Evolutionary conservation across 2,797 vertebrate species (phyloP), one percentile per base, ranked within the genome.

Genomic region (Carduelis carduelis): DNA sequence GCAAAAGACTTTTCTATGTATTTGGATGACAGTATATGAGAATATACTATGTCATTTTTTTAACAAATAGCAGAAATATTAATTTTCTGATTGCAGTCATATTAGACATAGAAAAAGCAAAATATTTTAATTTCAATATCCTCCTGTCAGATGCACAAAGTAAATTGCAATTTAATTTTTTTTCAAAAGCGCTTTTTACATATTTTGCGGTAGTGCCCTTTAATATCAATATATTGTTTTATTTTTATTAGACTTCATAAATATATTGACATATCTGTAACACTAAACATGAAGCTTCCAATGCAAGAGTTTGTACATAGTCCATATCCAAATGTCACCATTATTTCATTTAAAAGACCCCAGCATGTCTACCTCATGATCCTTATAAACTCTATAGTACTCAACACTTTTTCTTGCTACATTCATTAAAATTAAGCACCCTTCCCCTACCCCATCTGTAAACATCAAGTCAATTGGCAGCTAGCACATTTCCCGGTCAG

Each of bases 401-500:
- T 87, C 68, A 97, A 95, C 95, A 96, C 97, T 96, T 98, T 96
- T 97, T 97, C 97, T 97, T 91, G 96, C 96, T 93, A 97, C 97
- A 96, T 97, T 96, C 97, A 98, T 98, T 97, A 95, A 97, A 97
- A 97, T 57, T 91, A 97, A 97, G 96, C 96, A 94, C 96, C 97
- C 96, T 97, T 88, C 83, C 97, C 96, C 94, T 97, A 97, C 98
- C 98, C 95, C 97, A 97, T 98, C 97, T 96, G 95, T 98, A 97
- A 97, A 98, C 98, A 97, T 98, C 97, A 94, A 98, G 97, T 98
- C 98, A 98, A 96, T 98, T 96, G 98, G 98, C 98, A 98, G 97
- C 96, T 97, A 98, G 97, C 97, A 97, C 98, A 97, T 98, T 96
- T 96, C 97, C 98, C 98, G 98, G 98, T 98, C 98, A 98, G 98